Base-by-base conservation (phyloP, 2,113 vertebrate species). In the Eulemur macaco region DNA sequence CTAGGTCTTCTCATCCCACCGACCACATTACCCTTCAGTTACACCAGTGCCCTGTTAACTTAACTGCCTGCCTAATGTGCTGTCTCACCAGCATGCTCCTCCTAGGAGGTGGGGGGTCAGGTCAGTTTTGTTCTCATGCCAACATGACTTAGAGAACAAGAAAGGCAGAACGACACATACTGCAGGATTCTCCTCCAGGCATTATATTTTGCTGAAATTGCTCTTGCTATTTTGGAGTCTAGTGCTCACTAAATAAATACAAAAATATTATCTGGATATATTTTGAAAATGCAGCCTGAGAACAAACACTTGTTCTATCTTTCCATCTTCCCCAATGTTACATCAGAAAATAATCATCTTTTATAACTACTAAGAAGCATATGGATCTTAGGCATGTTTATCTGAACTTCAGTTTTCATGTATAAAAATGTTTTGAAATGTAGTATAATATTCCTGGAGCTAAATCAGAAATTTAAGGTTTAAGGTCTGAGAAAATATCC, bases 241-340 rank as follows among this genome's bases (percentile, higher is more conserved):
- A 92, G 27, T 69, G 21, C 18, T 96, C 39, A 76, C 1, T 92
- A 64, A 89, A 77, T 29, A 74, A 34, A 68, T 50, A 23, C 21
- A 13, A 56, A 89, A 37, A 54, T 90, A 83, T 47, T 29, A 56
- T 66, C n/a, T 89, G 25, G 13, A 9, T 37, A 25, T 66, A 81
- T n/a, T 86, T 86, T 93, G 25, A 87, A 91, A 92, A 91, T 50
- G 20, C 10, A 94, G 45, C n/a, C 56, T 63, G 69, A 87, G 42
- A 96, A 91, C 5, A 81, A 58, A 96, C 1, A 58, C 7, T 56
- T 64, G 13, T 68, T 63, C 47, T 66, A 71, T n/a, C 52, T 91
- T 31, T 9, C 42, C 5, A n/a, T 14, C 45, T 8, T 68, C 37
- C 8, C 6, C 0, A 20, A 89, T 47, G 34, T 12, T 37, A 63